Percentiles rank a stretch among this genome's conserved stretches.
Evolutionary conservation across 2,888 invertebrate species (phyloP).

Genomic region (Cryptus armator): DNA sequence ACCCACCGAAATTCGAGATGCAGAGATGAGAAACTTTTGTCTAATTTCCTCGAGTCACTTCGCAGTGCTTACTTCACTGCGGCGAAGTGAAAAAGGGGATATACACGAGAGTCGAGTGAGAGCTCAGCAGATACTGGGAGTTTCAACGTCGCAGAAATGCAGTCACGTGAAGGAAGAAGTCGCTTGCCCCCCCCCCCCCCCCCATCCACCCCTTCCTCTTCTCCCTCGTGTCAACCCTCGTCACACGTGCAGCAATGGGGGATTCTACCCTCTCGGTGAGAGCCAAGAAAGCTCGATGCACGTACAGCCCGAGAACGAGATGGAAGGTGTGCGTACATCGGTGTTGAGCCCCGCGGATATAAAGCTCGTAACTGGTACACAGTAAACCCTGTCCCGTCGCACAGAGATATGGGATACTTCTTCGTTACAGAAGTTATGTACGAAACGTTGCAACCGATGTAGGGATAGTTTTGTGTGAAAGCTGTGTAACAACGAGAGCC

Average conservation of each 20-base stretch:
- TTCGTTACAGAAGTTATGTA: constrained; percentile 17
- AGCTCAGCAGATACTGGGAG: not conserved
- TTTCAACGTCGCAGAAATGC: not conserved
- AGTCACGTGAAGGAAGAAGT: not conserved
- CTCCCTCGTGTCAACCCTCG: not conserved
- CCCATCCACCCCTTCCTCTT: not conserved
- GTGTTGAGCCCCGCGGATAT: constrained; percentile 47
- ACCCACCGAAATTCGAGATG: too few relatives aligned
- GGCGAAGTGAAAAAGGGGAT: not conserved
- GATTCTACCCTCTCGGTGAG: not conserved
- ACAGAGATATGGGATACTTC: not conserved
- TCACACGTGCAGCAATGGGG: not conserved
- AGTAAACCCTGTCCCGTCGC: not conserved
- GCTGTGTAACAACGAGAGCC: not conserved
- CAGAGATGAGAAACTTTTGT: not conserved
- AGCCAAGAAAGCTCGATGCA: constrained; percentile 3
- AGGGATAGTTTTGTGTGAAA: not conserved
- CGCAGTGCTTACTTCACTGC: not conserved
- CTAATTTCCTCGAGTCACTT: constrained; percentile 9
- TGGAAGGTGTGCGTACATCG: constrained; percentile 48
- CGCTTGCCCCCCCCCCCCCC: not conserved
- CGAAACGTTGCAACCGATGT: not conserved
- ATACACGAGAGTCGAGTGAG: not conserved
- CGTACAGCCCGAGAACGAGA: constrained; percentile 14
- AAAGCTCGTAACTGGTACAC: constrained; percentile 26